phyloP scores from a whole-genome alignment of 1,140 invertebrate species.

The Riptortus pedestris region DNA sequence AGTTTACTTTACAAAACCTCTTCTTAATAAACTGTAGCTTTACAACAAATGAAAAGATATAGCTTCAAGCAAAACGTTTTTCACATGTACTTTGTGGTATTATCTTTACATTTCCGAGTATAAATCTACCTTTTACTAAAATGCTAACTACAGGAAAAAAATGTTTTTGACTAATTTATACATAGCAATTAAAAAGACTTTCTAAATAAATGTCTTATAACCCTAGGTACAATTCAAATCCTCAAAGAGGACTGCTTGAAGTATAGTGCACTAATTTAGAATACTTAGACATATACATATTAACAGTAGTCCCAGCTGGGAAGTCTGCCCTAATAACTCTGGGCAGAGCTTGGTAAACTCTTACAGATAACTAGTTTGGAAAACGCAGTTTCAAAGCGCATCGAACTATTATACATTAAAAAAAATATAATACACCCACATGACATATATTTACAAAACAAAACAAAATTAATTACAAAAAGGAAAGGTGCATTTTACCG shows the following conservation, averaged over 20 bases:
- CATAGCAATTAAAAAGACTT: conserved; percentile 15
- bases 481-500: conserved; percentile 2
- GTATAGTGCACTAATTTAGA: conserved; percentile 12
- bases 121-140: conserved; percentile 16
- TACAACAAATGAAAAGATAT: too few relatives aligned
- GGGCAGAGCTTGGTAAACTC: background rate
- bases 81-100: too few relatives aligned
- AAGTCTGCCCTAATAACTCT: background rate
- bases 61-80: too few relatives aligned
- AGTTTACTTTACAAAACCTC: too few relatives aligned
- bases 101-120: background rate
- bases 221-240: conserved; percentile 10
- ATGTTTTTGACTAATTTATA: conserved; percentile 5
- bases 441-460: conserved; percentile 12
- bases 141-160: conserved; percentile 12
- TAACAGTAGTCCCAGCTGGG: background rate
- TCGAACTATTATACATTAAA: conserved; percentile 14
- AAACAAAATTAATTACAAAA: background rate
- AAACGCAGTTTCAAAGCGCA: conserved; percentile 8
- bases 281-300: conserved; percentile 16
- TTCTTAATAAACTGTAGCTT: too few relatives aligned
- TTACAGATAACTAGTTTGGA: conserved; percentile 5
- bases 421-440: conserved; percentile 14
- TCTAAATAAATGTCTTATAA: conserved; percentile 12
- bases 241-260: background rate